Base-by-base conservation (phyloP, 1,140 invertebrate genomes). In the Eufriesea mexicana region DNA sequence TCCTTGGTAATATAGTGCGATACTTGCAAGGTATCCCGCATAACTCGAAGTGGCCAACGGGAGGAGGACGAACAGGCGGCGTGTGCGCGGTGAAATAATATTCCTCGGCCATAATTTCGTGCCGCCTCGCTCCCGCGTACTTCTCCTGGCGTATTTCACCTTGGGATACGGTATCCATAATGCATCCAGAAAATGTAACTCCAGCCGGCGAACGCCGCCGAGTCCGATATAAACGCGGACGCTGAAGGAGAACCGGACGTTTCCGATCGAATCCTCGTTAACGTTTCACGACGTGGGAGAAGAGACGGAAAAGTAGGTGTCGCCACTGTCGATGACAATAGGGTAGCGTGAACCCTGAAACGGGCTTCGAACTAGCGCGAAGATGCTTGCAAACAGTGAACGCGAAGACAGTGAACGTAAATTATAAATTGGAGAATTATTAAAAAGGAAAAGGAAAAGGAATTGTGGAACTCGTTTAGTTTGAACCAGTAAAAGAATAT, bases 91-190 rank as follows among this genome's bases (percentile, higher is more conserved):
- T 67, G 87, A 88, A 89, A 89, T 88, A 89, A 89, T 89, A 88
- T 89, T 88, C 84, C 80, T 71, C 62, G 80, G 80, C 62, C 84
- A 84, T 89, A 89, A 89, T 89, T 89, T 86, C 80, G 83, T 51
- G 59, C 64, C 20, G 10, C 23, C 51, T 54, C 72, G 76, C 83
- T 84, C 85, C 61, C 68, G 72, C 83, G 57, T 68, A 70, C 64
- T 45, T 67, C 85, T 64, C 71, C 57, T 67, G 79, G 83, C 66
- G 86, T 89, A 85, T 89, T 89, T 89, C 80, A 85, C 42, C 61
- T 64, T 28, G 74, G 75, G 86, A 85, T 82, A 87, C 73, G 59
- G 57, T 86, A 86, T 87, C 73, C 86, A 73, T 86, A 84, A 86
- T 84, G 67, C 82, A 83, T 74, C 78, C 78, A 75, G 55, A 71